A percentile compares a stretch with the other conserved stretches of the same genome.
phyloP scores from a whole-genome alignment of 2,888 invertebrate species.

The Ethmia dodecea region DNA sequence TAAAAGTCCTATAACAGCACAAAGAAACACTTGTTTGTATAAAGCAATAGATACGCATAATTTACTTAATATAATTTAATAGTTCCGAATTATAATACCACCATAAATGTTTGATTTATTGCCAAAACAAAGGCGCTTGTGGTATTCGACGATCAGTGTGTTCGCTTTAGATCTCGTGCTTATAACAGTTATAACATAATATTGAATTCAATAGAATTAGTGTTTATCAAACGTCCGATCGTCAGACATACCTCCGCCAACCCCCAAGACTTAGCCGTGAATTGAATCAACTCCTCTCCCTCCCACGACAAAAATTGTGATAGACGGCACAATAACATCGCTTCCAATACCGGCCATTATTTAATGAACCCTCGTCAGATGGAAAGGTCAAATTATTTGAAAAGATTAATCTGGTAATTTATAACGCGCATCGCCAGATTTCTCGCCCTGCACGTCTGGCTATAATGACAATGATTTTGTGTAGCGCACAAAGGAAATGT shows the following conservation, averaged over 20 bases:
- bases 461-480: constrained; percentile 55
- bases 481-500: constrained; percentile 38
- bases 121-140: constrained; percentile 21
- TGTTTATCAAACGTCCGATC: constrained; percentile 22
- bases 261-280: constrained; percentile 18
- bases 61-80: too few relatives aligned
- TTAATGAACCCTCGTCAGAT: constrained; percentile 77
- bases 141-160: constrained; percentile 19
- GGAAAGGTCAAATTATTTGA: constrained; percentile 77
- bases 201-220: constrained; percentile 7
- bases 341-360: constrained; percentile 68
- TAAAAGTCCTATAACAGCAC: constrained; percentile 4
- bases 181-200: constrained; percentile 5
- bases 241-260: constrained; percentile 6
- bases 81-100: not conserved
- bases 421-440: constrained; percentile 64
- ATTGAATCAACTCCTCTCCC: constrained; percentile 38
- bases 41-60: too few relatives aligned
- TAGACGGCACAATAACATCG: constrained; percentile 73
- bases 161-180: constrained; percentile 3
- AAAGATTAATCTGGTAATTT: constrained; percentile 76
- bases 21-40: constrained; percentile 10
- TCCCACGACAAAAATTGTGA: constrained; percentile 66
- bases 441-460: constrained; percentile 50
- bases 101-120: constrained; percentile 16